Evolutionary conservation across 1,140 invertebrate genomes (phyloP).

Genomic region (Gryon sp.): DNA sequence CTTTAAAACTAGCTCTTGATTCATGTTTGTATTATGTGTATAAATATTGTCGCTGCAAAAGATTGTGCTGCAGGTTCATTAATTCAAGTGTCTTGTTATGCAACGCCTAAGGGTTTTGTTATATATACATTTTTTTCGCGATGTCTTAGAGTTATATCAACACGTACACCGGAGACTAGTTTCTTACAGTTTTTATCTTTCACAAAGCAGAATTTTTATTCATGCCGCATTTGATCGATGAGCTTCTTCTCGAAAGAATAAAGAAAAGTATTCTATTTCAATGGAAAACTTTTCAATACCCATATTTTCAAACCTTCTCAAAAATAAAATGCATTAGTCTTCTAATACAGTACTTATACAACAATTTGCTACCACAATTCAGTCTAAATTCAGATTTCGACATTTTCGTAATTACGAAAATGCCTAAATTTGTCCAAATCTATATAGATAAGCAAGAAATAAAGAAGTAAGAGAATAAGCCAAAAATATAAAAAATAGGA

Average conservation of each 20-base stretch:
- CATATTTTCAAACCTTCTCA: constrained; percentile 12
- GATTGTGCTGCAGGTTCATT: constrained; percentile 48
- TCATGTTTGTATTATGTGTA: constrained; percentile 53
- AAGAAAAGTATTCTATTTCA: constrained; percentile 26
- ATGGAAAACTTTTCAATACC: constrained; percentile 16
- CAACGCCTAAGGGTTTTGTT: constrained; percentile 56
- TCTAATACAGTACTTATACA: background rate
- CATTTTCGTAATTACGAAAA: too few relatives aligned
- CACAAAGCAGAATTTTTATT: constrained; percentile 22
- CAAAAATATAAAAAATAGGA: background rate
- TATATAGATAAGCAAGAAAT: too few relatives aligned
- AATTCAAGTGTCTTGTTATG: constrained; percentile 61
- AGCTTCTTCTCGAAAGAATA: background rate
- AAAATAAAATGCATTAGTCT: constrained; percentile 35
- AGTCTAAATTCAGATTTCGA: too few relatives aligned
- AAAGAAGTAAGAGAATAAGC: too few relatives aligned
- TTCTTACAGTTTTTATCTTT: constrained; percentile 35
- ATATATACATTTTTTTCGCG: too few relatives aligned
- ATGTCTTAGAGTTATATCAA: constrained; percentile 36
- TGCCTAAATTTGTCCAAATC: too few relatives aligned
- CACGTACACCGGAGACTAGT: constrained; percentile 22
- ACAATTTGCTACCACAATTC: constrained; percentile 1
- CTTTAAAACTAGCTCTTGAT: constrained; percentile 7
- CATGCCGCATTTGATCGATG: constrained; percentile 24
- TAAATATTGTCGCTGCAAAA: constrained; percentile 36